Evolutionary conservation across 1,140 invertebrate genomes (phyloP), one percentile per base, ranked within the genome.

Genomic region (Papilio dardanus): DNA sequence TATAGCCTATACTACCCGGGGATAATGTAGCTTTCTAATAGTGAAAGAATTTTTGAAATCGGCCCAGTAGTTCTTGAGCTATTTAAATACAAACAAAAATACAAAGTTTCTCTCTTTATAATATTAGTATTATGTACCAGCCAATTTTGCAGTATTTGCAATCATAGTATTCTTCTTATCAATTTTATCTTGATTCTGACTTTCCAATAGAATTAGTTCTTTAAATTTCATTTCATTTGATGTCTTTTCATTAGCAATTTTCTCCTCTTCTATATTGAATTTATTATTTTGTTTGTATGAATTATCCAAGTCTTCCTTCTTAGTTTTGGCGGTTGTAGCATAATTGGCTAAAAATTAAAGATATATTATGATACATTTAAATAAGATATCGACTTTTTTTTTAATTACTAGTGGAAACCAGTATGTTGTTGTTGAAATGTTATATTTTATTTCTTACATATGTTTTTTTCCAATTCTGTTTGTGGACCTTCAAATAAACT

Each of bases 391-490:
- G n/a, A n/a, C 62, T 2, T 2, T 31, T 31, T 4, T 16, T 30
- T 46, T 16, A 7, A 46, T 3, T n/a, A 8, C 4, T n/a, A 42
- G 3, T 14, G 16, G 42, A 46, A 46, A 19, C 16, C 10, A 37
- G 35, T 0, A 14, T 67, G n/a, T 37, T 33, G 16, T n/a, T 35
- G 21, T 16, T 3, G 3, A 31, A 19, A 68, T 14, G 33, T 1
- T 31, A 74, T 24, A 54, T 67, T 77, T 76, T 62, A 50, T 68
- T 74, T 76, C 80, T 83, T 86, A 94, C 92, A 83, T 65, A 97
- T 95, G 81, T 94, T 94, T 46, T 94, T 83, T 62, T 95, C 89
- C 40, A 98, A 93, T 73, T 96, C 95, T 58, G 94, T 91, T 78
- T 95, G 93, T 40, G 95, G 92, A 5, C 96, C 96, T 80, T 95